Conservation (phyloP, 2,888 invertebrate species). For the Hypomecis atomaria region DNA sequence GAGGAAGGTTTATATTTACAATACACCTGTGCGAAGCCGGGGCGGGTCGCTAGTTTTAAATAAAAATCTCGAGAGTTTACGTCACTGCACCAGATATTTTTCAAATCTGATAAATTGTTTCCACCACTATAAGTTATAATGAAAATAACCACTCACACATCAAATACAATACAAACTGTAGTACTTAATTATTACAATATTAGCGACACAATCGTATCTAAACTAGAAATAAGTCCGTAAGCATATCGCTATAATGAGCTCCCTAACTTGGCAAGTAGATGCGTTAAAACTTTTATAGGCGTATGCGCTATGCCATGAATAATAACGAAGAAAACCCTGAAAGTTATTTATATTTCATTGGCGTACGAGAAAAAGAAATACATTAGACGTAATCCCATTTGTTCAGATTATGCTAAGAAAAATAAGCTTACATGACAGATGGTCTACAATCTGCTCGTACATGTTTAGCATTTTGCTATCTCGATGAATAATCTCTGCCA, state of each 20-base stretch:
- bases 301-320: slow-evolving; percentile 29
- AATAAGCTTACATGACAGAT: slow-evolving; percentile 4
- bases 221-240: background rate
- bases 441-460: background rate
- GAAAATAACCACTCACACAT: no score
- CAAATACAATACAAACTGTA: no score
- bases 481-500: background rate
- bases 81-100: no score
- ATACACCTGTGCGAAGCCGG: no score
- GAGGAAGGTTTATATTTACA: no score
- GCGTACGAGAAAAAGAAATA: slow-evolving; percentile 5
- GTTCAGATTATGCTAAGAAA: slow-evolving; percentile 4
- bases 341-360: slow-evolving; percentile 8
- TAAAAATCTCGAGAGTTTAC: no score
- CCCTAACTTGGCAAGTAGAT: slow-evolving; percentile 18
- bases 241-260: background rate
- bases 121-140: no score
- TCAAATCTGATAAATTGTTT: no score
- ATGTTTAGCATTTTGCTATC: slow-evolving; percentile 2
- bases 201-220: no score
- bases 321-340: slow-evolving; percentile 10
- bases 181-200: no score
- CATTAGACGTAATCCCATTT: slow-evolving; percentile 3
- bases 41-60: no score
- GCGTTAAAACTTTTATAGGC: slow-evolving; percentile 37